Conservation (phyloP, 2,888 invertebrate species). For the Venusia cambrica region DNA sequence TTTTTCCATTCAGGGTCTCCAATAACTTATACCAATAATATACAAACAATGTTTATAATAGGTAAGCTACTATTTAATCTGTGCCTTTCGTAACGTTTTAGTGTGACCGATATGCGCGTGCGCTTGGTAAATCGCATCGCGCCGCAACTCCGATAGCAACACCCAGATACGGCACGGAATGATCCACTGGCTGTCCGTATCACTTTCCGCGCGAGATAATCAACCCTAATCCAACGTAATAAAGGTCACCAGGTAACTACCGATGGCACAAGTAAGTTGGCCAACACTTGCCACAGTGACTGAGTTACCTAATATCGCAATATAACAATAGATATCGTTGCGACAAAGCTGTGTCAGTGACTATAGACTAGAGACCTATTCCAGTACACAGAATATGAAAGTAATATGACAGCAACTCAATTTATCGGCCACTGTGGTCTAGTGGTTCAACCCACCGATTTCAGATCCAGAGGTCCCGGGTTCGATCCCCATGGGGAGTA, state of each 20-base stretch:
- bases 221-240: slow-evolving; percentile 14
- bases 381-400: slow-evolving; percentile 4
- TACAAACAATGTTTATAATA: not conserved
- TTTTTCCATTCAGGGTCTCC: too few species aligned
- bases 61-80: not conserved
- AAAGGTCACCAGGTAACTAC: not conserved
- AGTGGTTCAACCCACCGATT: too few species aligned
- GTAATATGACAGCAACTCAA: not conserved
- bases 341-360: slow-evolving; percentile 47
- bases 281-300: slow-evolving; percentile 47
- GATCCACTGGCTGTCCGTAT: not conserved
- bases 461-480: too few species aligned
- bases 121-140: slow-evolving; percentile 24
- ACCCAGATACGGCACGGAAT: slow-evolving; percentile 36
- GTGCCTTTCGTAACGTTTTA: slow-evolving; percentile 6
- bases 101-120: slow-evolving; percentile 10
- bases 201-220: slow-evolving; percentile 1
- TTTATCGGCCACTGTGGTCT: too few species aligned
- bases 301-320: slow-evolving; percentile 56
- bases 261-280: slow-evolving; percentile 9
- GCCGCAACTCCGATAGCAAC: slow-evolving; percentile 25
- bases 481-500: too few species aligned
- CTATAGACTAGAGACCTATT: slow-evolving; percentile 8
- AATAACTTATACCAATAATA: too few species aligned
- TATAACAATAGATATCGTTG: slow-evolving; percentile 46